phyloP scores from a whole-genome alignment of 2,113 vertebrate genomes.

The Carettochelys insculpta region DNA sequence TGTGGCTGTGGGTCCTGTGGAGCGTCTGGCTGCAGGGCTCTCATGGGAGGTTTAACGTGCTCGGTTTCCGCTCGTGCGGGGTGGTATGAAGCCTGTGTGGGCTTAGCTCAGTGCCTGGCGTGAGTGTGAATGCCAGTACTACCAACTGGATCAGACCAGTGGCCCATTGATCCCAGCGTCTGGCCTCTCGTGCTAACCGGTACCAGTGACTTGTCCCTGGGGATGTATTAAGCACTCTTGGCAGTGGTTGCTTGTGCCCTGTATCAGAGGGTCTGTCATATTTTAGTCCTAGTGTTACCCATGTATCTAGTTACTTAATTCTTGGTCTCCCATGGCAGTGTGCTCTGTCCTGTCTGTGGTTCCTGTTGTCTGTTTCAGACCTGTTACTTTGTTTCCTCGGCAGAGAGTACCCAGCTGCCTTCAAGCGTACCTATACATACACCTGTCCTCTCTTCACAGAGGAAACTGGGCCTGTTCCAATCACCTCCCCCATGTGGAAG shows the following conservation, averaged over 20 bases:
- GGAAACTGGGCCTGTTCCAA: not conserved
- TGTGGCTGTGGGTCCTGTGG: not conserved
- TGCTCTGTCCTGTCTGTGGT: not conserved
- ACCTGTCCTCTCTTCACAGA: not conserved
- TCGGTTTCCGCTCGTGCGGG: not conserved
- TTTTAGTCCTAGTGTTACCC: not conserved
- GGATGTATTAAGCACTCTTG: too few relatives aligned
- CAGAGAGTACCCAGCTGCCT: too few relatives aligned
- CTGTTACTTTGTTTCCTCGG: not conserved
- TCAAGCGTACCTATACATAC: too few relatives aligned
- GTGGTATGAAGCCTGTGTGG: not conserved
- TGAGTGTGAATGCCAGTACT: constrained; percentile 37
- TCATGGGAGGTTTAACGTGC: not conserved
- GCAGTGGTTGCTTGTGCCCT: too few relatives aligned
- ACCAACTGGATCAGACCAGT: not conserved
- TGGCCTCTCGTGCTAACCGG: not conserved
- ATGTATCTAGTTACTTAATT: not conserved
- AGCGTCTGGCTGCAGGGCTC: not conserved
- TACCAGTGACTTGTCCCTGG: not conserved
- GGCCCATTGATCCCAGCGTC: not conserved
- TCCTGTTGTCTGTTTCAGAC: not conserved
- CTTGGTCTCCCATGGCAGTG: not conserved
- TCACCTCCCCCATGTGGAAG: too few relatives aligned
- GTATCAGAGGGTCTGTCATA: too few relatives aligned
- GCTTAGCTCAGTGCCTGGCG: constrained; percentile 5